Evolutionary conservation across 2,113 vertebrate species (phyloP), one percentile per base, ranked within the genome.

Genomic region (Morphnarchus princeps): DNA sequence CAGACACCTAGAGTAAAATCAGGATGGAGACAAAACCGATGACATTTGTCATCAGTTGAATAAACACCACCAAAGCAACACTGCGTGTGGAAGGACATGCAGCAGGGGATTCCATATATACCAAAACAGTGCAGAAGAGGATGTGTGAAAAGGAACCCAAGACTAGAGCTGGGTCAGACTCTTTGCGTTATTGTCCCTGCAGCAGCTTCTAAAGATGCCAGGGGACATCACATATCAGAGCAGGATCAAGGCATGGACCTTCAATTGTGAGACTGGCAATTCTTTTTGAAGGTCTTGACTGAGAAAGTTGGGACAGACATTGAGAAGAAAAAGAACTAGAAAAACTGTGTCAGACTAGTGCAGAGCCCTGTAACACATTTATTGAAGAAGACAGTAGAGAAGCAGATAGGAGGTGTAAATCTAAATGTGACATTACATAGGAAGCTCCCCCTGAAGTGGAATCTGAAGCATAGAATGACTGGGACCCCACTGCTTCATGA

Each of bases 151-250:
- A 88, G 45, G 38, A 78, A 89, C 9, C 13, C 29, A 52, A 66
- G 32, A 21, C 11, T 43, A 82, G 42, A 58, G 15, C 18, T 40
- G 43, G 5, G 6, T 74, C 47, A 87, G 8, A 13, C 17, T 42
- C 16, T 45, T 57, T 73, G 32, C 24, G 26, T 63, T 62, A 43
- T 6, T 63, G 36, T 38, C 22, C 13, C 50, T 59, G 29, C 29
- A 36, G 52, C 15, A 66, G 14, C 14, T 42, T 65, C 50, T 83
- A 40, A 88, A 65, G n/a, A 22, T 78, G 16, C 6, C 74, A 69
- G 63, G n/a, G 9, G 4, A 26, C 5, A 1, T 26, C 45, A 34
- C 0, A 0, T 7, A 3, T 4, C 3, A 45, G 32, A 52, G 45
- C 40, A 74, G 36, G 50, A 52, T 9, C 50, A 52, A 61, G 80